Base-by-base conservation (phyloP, 2,113 vertebrate species). In the Kryptolebias marmoratus region DNA sequence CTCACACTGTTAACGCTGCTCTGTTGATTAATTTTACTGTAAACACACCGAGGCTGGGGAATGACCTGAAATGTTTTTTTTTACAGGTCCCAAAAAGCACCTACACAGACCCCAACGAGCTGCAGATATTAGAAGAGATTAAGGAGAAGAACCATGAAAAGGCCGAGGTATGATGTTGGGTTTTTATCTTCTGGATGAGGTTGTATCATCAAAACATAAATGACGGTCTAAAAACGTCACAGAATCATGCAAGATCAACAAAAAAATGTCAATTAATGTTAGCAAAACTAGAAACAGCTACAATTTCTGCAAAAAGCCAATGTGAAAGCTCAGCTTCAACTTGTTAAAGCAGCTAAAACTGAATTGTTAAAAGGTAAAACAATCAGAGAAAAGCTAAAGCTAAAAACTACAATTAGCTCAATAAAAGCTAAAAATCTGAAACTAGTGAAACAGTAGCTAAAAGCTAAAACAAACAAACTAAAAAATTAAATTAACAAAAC, bases 1-100 rank as follows among this genome's bases (percentile, higher is more conserved):
- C 49, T 58, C 6, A 73, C n/a, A 13, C 15, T 31, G 10, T 47
- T 15, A 2, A 61, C 66, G 39, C n/a, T 66, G 14, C 10, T 4
- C 32, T 73, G 32, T 44, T 39, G 36, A 10, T 9, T 39, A 3
- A 71, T 47, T 50, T 4, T 71, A 8, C 12, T 60, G 32, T 32
- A 31, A 55, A 36, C 22, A n/a, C 39, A 2, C 11, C 14, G 18
- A 28, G 11, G 12, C 3, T 60, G 18, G 44, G 65, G 11, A 3
- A 39, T 31, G 0, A 39, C 31, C 66, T 6, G 60, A 22, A 5
- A 16, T 9, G 6, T 48, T 71, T 59, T 74, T 44, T 81, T 65
- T 74, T 79, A n/a, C 54, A 99, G 97, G 90, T 96, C 68, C 97
- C 96, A 80, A 64, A 52, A 11, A 92, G 77, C 63, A 96, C 90